These are phyloP conservation scores for Formica aserva DNA, from an alignment of 2,888 invertebrate species.

Conservation along the genomic window DNA sequence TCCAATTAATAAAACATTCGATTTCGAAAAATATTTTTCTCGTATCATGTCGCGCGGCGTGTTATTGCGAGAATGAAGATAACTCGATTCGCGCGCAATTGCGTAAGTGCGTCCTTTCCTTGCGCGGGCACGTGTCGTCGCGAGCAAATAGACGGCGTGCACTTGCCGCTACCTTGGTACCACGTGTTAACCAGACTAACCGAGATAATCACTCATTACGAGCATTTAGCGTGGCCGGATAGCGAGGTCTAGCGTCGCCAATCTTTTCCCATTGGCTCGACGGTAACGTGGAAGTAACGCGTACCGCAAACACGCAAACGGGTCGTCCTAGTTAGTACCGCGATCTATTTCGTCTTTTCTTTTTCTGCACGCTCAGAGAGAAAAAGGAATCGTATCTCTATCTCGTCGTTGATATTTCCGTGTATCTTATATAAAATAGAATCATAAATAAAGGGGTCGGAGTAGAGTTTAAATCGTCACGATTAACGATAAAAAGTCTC, in stretches of 20 bases:
- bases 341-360: slow-evolving; percentile 74
- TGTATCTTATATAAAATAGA: slow-evolving; percentile 2
- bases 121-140: slow-evolving; percentile 77
- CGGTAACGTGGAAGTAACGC: slow-evolving; percentile 74
- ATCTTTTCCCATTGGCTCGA: slow-evolving; percentile 66
- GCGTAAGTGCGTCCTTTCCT: slow-evolving; percentile 55
- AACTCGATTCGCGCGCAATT: slow-evolving; percentile 48
- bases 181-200: slow-evolving; percentile 85
- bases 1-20: neutral
- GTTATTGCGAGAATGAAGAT: slow-evolving; percentile 19
- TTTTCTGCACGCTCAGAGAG: slow-evolving; percentile 9
- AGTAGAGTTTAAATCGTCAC: neutral
- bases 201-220: slow-evolving; percentile 85
- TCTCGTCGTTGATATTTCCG: neutral
- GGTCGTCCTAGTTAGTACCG: slow-evolving; percentile 72
- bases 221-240: slow-evolving; percentile 81
- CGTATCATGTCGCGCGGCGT: neutral
- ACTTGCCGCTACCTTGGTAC: slow-evolving; percentile 77
- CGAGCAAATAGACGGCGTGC: slow-evolving; percentile 72
- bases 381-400: slow-evolving; percentile 22
- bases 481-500: neutral
- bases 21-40: neutral
- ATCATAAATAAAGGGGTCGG: neutral
- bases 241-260: slow-evolving; percentile 68
- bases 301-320: slow-evolving; percentile 75